These are phyloP conservation scores for Rhynchopsitta pachyrhyncha DNA, from an alignment of 2,113 vertebrate species.

Conservation along the genomic window DNA sequence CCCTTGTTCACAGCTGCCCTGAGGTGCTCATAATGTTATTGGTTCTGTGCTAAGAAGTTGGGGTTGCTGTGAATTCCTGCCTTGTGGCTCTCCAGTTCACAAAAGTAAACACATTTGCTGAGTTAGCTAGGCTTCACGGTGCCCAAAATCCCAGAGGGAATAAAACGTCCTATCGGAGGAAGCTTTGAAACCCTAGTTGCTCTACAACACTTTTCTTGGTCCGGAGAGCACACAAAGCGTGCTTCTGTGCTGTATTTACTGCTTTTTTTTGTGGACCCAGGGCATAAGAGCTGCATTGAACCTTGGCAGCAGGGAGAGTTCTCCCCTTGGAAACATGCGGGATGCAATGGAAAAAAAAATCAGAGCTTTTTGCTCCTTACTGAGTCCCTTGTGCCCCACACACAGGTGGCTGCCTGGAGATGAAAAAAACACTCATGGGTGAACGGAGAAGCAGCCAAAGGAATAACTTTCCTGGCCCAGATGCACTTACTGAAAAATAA, in stretches of 20 bases:
- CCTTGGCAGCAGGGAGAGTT: constrained; percentile 37
- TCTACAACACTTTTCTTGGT: constrained; percentile 37
- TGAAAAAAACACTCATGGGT: constrained; percentile 8
- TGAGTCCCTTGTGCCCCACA: constrained; percentile 53
- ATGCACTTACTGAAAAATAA: constrained; percentile 2
- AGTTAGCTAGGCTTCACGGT: constrained; percentile 6
- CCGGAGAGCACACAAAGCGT: constrained; percentile 48
- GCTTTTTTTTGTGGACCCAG: background rate
- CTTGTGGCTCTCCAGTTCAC: constrained; percentile 65
- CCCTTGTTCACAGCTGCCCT: constrained; percentile 68
- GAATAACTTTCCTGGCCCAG: constrained; percentile 55
- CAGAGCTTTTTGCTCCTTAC: constrained; percentile 47
- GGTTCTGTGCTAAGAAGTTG: constrained; percentile 53
- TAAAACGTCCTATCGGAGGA: constrained; percentile 54
- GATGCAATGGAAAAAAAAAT: constrained; percentile 59
- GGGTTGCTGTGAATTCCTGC: constrained; percentile 71
- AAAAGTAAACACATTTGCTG: constrained; percentile 59
- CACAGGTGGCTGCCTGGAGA: constrained; percentile 40
- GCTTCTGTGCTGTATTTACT: constrained; percentile 60
- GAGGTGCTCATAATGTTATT: constrained; percentile 68
- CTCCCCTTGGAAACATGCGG: constrained; percentile 50
- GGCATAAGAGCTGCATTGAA: constrained; percentile 73
- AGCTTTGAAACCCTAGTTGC: constrained; percentile 72
- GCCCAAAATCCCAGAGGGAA: constrained; percentile 53
- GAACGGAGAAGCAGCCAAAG: constrained; percentile 40